Conservation (phyloP, 2,888 invertebrate species). For the Lasioglossum pauxillum region DNA sequence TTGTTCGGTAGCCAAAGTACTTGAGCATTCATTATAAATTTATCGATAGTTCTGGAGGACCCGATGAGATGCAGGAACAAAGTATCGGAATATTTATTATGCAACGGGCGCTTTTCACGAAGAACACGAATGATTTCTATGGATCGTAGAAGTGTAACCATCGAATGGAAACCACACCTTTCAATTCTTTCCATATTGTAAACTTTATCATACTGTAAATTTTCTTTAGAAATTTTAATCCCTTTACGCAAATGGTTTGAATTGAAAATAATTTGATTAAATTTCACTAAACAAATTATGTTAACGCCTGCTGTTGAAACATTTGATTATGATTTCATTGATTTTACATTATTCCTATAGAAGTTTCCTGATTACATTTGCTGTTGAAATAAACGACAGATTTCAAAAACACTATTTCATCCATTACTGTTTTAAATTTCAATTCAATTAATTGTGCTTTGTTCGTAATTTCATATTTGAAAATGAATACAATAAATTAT, state of each 20-base stretch:
- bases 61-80: slow-evolving; percentile 29
- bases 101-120: slow-evolving; percentile 16
- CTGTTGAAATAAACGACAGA: neutral
- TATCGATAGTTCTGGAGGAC: slow-evolving; percentile 51
- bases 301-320: neutral
- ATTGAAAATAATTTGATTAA: neutral
- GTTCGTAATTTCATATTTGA: no score
- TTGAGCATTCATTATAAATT: slow-evolving; percentile 60
- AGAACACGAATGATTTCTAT: slow-evolving; percentile 14
- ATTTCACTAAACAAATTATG: neutral
- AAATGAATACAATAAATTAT: no score
- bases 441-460: no score
- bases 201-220: neutral
- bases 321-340: neutral
- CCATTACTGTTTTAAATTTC: no score
- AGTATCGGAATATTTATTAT: slow-evolving; percentile 53
- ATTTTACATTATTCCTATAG: neutral
- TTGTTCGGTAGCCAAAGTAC: slow-evolving; percentile 19
- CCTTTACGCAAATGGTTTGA: neutral
- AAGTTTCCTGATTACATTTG: neutral
- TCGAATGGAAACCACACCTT: neutral
- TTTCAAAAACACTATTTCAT: neutral
- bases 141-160: slow-evolving; percentile 24
- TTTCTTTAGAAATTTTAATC: neutral
- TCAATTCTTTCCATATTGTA: neutral